Evolutionary conservation across 2,888 invertebrate species (phyloP).

Genomic region (Diaperis boleti): DNA sequence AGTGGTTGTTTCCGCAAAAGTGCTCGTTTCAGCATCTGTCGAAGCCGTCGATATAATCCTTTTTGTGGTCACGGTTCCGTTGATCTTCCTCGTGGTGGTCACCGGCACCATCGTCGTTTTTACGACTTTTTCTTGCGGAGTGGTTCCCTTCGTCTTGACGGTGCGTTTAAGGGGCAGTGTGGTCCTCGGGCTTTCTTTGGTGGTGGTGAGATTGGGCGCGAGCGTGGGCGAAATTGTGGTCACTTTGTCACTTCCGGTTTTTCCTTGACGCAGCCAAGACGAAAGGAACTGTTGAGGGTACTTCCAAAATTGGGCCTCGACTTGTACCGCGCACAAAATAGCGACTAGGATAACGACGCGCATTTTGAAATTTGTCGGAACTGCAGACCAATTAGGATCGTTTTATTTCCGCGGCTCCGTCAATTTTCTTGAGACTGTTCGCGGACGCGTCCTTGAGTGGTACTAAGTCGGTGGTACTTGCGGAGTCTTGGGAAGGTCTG

Average conservation of each 20-base stretch:
- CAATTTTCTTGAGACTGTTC: conserved; percentile 45
- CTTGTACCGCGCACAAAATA: conserved; percentile 56
- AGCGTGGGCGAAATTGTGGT: conserved; percentile 38
- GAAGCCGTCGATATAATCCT: conserved; percentile 16
- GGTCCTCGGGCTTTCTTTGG: conserved; percentile 18
- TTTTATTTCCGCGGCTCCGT: conserved; percentile 51
- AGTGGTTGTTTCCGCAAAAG: conserved; percentile 71
- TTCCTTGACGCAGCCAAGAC: conserved; percentile 60
- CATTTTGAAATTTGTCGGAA: conserved; percentile 50
- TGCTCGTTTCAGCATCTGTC: conserved; percentile 51
- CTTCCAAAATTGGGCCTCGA: conserved; percentile 61
- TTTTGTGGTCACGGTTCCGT: conserved; percentile 44
- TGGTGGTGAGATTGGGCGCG: conserved; percentile 32
- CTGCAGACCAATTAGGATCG: conserved; percentile 45
- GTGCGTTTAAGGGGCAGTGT: conserved; percentile 37
- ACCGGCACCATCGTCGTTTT: conserved; percentile 16
- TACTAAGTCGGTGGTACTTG: conserved; percentile 55
- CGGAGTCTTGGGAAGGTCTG: conserved; percentile 63
- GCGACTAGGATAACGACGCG: conserved; percentile 53
- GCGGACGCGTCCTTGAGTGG: conserved; percentile 56
- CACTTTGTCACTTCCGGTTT: conserved; percentile 52
- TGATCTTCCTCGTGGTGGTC: conserved; percentile 29
- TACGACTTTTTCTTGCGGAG: conserved; percentile 1
- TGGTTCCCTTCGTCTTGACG: conserved; percentile 56
- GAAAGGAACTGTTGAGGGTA: conserved; percentile 58